These are phyloP conservation scores for Drosophila funebris DNA, from an alignment of 1,140 invertebrate species.

Conservation along the genomic window DNA sequence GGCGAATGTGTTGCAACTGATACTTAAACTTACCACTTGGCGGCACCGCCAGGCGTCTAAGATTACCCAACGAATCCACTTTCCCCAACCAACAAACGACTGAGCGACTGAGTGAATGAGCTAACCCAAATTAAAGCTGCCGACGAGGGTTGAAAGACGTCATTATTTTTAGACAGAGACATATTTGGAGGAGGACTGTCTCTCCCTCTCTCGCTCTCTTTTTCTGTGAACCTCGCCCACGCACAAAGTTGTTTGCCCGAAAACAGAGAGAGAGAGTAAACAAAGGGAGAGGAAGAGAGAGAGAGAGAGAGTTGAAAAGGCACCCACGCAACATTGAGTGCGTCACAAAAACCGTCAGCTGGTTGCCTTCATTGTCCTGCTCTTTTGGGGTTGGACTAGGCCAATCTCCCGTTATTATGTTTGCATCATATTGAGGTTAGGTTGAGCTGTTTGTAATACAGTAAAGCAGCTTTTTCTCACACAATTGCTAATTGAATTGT, in stretches of 20 bases:
- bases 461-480: background rate
- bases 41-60: constrained; percentile 31
- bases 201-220: background rate
- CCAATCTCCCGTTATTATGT: background rate
- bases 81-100: constrained; percentile 9
- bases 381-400: background rate
- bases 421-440: background rate
- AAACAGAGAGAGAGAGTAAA: background rate
- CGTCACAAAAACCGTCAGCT: constrained; percentile 16
- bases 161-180: background rate
- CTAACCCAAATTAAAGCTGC: constrained; percentile 5
- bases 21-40: constrained; percentile 27
- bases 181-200: background rate
- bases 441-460: background rate
- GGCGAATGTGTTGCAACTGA: constrained; percentile 21
- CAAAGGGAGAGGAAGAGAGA: constrained; percentile 18
- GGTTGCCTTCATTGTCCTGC: background rate
- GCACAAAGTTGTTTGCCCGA: constrained; percentile 47
- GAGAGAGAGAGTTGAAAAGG: constrained; percentile 12
- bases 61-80: constrained; percentile 38
- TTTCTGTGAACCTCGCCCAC: constrained; percentile 56
- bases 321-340: constrained; percentile 3
- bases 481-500: constrained; percentile 35
- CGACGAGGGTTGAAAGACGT: constrained; percentile 12
- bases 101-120: background rate